phyloP scores from a whole-genome alignment of 2,888 invertebrate species.

The Troglohyphantes excavatus region DNA sequence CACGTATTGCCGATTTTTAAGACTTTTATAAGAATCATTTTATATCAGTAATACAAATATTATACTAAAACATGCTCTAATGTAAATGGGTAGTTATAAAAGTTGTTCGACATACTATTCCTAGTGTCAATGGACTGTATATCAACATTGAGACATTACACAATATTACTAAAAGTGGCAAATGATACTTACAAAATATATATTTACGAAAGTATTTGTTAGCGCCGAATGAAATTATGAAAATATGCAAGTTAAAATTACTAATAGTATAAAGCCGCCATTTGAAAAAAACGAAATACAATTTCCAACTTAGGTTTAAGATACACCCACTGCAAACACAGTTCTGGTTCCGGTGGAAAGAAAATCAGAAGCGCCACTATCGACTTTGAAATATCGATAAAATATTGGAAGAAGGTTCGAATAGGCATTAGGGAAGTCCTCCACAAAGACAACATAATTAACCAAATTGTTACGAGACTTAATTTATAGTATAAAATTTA shows the following conservation, averaged over 20 bases:
- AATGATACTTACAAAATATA: conserved; percentile 27
- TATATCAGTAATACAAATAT: too few species aligned
- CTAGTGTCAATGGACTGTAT: conserved; percentile 1
- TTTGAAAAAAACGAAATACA: conserved; percentile 44
- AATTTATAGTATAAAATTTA: too few species aligned
- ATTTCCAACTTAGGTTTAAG: conserved; percentile 41
- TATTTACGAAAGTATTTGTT: background rate
- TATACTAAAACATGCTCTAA: too few species aligned
- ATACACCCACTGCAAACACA: conserved; percentile 73
- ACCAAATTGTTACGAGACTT: too few species aligned
- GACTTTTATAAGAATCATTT: too few species aligned
- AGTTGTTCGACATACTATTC: background rate
- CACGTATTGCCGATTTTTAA: too few species aligned
- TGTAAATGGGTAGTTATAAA: background rate
- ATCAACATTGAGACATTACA: background rate
- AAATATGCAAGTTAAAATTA: background rate
- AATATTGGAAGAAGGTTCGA: too few species aligned
- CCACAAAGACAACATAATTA: too few species aligned
- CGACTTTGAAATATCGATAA: conserved; percentile 1
- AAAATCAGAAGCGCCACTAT: conserved; percentile 18
- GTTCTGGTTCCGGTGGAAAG: conserved; percentile 67
- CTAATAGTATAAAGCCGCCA: conserved; percentile 57
- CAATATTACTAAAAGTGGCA: background rate
- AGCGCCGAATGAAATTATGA: background rate
- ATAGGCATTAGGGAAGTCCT: too few species aligned